Conservation (phyloP, 2,797 vertebrate species). For the Oreochromis grahami region DNA sequence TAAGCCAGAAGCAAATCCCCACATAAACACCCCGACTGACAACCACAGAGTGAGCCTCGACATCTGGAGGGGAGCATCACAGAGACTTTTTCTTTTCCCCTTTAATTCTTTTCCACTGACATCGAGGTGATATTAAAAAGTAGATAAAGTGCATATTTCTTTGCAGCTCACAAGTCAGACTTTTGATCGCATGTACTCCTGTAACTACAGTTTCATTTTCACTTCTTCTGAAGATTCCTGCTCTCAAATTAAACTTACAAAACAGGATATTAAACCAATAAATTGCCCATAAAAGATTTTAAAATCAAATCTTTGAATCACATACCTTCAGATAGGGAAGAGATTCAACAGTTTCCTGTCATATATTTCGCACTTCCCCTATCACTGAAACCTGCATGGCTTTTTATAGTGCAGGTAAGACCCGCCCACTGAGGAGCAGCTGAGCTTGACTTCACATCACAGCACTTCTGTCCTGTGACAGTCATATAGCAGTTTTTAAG, state of each 20-base stretch:
- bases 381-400: neutral
- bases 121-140: neutral
- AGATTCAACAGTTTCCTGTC: neutral
- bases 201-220: neutral
- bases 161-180: neutral
- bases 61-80: conserved; percentile 63
- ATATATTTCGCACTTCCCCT: neutral
- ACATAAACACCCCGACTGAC: conserved; percentile 24
- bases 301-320: neutral
- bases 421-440: conserved; percentile 6
- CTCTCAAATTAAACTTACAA: neutral
- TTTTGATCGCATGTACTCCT: neutral
- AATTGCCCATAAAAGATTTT: neutral
- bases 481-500: neutral
- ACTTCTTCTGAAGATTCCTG: neutral
- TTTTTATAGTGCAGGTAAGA: conserved; percentile 9
- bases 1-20: conserved; percentile 27
- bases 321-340: conserved; percentile 44
- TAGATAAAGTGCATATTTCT: neutral
- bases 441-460: neutral
- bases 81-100: neutral
- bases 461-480: neutral
- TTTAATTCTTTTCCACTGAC: neutral
- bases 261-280: neutral
- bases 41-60: conserved; percentile 57